These are phyloP conservation scores for Clusia tigrina DNA, from an alignment of 2,888 invertebrate genomes.

Conservation along the genomic window DNA sequence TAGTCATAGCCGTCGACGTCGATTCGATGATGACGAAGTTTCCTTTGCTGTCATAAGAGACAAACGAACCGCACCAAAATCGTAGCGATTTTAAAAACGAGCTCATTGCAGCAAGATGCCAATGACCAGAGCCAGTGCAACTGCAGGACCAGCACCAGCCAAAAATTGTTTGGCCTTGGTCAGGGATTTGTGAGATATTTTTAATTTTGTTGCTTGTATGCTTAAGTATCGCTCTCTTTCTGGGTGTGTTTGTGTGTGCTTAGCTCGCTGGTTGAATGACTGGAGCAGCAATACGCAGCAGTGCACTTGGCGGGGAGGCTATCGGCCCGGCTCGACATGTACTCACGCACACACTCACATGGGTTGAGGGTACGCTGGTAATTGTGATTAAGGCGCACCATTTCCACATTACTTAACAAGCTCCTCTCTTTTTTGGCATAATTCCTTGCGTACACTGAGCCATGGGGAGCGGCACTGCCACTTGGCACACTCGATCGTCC, in stretches of 20 bases:
- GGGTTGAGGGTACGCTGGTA: too few relatives aligned
- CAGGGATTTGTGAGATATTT: conserved; percentile 40
- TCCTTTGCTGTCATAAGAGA: conserved; percentile 31
- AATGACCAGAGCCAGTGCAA: conserved; percentile 27
- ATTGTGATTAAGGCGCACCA: too few relatives aligned
- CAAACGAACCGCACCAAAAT: conserved; percentile 34
- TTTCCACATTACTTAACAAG: too few relatives aligned
- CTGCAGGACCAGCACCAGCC: conserved; percentile 45
- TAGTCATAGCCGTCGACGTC: conserved; percentile 11
- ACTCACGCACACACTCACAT: too few relatives aligned
- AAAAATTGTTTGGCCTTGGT: conserved; percentile 52
- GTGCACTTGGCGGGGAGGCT: too few relatives aligned
- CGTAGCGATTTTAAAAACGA: background rate
- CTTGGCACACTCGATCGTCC: too few relatives aligned
- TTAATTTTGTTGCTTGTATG: background rate
- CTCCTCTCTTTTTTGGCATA: background rate
- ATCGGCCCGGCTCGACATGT: too few relatives aligned
- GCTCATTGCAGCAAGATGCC: conserved; percentile 12
- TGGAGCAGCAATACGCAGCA: too few relatives aligned
- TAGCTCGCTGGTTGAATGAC: too few relatives aligned
- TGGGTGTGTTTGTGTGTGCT: background rate
- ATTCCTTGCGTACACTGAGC: background rate
- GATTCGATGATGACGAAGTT: conserved; percentile 9
- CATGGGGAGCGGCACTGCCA: background rate
- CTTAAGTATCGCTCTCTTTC: background rate